Percentiles rank a stretch among this genome's conserved stretches.
These are phyloP conservation scores for Eulemur coronatus DNA, from an alignment of 2,797 vertebrate species.

Conservation along the genomic window DNA sequence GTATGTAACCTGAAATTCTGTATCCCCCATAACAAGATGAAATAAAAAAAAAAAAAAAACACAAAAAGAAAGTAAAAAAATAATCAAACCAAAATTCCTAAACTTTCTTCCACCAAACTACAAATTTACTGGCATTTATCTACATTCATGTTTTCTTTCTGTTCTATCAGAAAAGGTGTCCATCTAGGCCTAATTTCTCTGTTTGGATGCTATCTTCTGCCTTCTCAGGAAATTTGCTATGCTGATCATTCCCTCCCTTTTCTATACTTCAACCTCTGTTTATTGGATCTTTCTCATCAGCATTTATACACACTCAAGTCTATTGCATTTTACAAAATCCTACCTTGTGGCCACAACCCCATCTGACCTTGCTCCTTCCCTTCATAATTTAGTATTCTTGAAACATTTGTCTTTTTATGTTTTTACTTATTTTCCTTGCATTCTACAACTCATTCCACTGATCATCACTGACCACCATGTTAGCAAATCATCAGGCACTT, in stretches of 20 bases:
- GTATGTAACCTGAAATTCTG: no score
- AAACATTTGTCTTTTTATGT: not conserved
- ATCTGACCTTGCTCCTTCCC: not conserved
- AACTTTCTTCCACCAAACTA: not conserved
- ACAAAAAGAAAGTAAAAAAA: conserved; percentile 28
- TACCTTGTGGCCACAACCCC: not conserved
- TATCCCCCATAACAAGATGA: no score
- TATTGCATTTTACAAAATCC: not conserved
- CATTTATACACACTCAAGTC: not conserved
- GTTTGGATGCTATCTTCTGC: not conserved
- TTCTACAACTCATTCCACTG: not conserved
- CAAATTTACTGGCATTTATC: not conserved
- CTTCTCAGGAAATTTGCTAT: not conserved
- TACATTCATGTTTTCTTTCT: not conserved
- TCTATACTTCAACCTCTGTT: not conserved
- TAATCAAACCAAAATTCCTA: not conserved
- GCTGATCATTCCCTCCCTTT: not conserved
- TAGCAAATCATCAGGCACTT: not conserved
- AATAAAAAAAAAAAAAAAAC: no score
- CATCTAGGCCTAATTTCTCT: not conserved
- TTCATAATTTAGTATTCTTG: not conserved
- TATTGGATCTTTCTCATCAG: not conserved
- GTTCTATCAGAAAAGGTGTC: not conserved
- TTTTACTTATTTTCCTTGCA: not conserved
- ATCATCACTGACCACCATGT: not conserved